Evolutionary conservation across 2,113 vertebrate species (phyloP).

Genomic region (Mesembrinibis cayennensis): DNA sequence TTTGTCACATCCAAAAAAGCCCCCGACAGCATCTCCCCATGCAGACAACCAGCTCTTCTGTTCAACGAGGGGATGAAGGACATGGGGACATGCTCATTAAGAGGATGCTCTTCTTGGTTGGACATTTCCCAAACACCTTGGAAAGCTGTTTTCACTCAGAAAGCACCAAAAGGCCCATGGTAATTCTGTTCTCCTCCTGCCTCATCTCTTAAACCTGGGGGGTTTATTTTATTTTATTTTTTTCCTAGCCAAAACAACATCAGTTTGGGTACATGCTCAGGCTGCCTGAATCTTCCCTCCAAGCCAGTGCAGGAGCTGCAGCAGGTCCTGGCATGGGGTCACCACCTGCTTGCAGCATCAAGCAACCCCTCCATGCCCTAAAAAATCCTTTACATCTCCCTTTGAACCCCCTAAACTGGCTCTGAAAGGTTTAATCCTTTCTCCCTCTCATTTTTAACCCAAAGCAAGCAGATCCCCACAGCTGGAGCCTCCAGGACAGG

Average conservation of each 20-base stretch:
- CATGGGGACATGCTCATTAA: rapidly evolving
- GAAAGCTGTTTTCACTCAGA: not conserved
- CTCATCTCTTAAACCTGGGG: not conserved
- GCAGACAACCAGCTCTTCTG: not conserved
- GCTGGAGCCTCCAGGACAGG: not conserved
- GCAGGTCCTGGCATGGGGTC: not conserved
- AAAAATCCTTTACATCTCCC: not conserved
- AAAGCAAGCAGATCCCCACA: not conserved
- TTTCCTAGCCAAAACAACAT: not conserved
- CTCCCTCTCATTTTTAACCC: not conserved
- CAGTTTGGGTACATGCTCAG: not conserved
- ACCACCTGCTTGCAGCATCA: not conserved
- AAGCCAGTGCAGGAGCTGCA: not conserved
- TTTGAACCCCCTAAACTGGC: not conserved
- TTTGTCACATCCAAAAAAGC: not conserved
- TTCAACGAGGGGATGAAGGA: not conserved
- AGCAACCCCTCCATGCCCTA: not conserved
- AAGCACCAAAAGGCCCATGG: rapidly evolving
- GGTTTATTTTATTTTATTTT: not conserved
- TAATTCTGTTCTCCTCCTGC: not conserved
- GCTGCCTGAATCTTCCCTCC: not conserved
- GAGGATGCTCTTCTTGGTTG: not conserved
- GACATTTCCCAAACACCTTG: not conserved
- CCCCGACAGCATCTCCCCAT: rapidly evolving
- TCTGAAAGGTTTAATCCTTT: not conserved